phyloP scores from a whole-genome alignment of 2,113 vertebrate species.

The Falco punctatus region DNA sequence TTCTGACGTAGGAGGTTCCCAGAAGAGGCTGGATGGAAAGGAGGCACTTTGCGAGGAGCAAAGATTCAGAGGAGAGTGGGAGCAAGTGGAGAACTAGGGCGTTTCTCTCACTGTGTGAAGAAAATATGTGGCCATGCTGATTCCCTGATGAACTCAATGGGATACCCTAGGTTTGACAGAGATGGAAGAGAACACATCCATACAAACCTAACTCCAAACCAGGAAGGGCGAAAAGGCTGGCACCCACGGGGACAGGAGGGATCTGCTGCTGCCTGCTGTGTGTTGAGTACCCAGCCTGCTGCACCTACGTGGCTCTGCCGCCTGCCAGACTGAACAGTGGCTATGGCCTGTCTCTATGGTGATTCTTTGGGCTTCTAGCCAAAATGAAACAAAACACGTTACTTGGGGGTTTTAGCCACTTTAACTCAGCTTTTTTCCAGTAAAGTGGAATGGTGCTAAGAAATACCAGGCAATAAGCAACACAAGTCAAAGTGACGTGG shows the following conservation, averaged over 20 bases:
- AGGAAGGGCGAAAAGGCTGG: neutral
- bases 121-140: neutral
- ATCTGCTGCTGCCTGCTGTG: neutral
- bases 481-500: neutral
- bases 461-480: neutral
- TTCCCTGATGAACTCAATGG: neutral
- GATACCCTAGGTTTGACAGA: neutral
- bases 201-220: neutral
- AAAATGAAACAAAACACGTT: neutral
- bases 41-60: neutral
- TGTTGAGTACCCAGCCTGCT: neutral
- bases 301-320: neutral
- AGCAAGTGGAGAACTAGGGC: neutral
- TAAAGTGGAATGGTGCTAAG: neutral
- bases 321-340: neutral
- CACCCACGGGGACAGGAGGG: neutral
- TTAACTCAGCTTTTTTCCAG: neutral
- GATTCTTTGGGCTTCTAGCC: neutral
- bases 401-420: neutral
- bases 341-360: neutral
- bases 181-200: neutral
- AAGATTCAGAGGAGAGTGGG: neutral
- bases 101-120: neutral
- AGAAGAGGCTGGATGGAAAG: neutral
- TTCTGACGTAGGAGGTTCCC: neutral